These are phyloP conservation scores for Notoglanidium macrostoma DNA, from an alignment of 2,797 vertebrate genomes.

Conservation along the genomic window DNA sequence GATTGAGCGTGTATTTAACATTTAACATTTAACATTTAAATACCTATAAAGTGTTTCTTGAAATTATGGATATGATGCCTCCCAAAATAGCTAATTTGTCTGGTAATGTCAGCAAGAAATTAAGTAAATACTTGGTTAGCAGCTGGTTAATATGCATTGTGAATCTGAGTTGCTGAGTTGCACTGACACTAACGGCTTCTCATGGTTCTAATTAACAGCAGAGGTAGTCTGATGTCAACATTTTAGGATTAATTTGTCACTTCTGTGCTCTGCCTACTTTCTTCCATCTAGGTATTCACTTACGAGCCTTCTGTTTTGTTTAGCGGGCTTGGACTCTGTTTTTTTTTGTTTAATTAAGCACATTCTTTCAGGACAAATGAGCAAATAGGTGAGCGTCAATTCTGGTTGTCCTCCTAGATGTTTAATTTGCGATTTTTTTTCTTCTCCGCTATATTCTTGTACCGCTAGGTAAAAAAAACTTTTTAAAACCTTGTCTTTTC, in stretches of 20 bases:
- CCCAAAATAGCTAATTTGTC: neutral
- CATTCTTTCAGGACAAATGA: conserved; percentile 34
- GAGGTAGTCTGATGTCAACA: neutral
- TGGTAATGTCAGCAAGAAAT: neutral
- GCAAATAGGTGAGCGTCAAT: conserved; percentile 55
- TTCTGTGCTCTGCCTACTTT: neutral
- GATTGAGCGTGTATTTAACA: neutral
- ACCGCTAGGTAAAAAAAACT: neutral
- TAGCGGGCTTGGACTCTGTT: neutral
- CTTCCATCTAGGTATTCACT: neutral
- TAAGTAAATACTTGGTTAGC: neutral
- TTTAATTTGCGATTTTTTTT: neutral
- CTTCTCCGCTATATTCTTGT: neutral
- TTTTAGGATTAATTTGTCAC: neutral
- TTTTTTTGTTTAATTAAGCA: neutral
- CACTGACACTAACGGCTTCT: neutral
- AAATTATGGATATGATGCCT: neutral
- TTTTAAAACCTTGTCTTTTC: neutral
- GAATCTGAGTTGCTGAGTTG: no score
- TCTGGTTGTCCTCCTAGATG: neutral
- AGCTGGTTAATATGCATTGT: neutral
- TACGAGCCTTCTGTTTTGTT: neutral
- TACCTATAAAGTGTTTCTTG: neutral
- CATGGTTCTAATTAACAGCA: neutral
- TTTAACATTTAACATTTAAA: neutral